Evolutionary conservation across 2,888 invertebrate species (phyloP).

Genomic region (Gastracanthus pulcherrimus): DNA sequence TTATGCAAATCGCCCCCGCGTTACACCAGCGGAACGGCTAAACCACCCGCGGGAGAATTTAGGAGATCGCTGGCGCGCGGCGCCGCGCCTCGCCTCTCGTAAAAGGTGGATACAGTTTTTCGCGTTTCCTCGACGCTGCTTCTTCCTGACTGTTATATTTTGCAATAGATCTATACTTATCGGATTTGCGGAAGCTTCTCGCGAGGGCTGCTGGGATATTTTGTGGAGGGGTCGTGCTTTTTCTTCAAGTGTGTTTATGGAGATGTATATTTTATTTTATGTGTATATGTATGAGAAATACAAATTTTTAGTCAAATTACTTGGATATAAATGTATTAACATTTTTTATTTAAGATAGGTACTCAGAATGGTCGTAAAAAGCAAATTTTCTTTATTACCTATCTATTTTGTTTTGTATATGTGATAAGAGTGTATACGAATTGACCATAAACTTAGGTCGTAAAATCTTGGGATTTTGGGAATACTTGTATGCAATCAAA

Average conservation of each 20-base stretch:
- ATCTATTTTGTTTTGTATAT: too few relatives aligned
- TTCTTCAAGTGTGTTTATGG: not conserved
- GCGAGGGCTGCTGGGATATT: too few relatives aligned
- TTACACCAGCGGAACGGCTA: constrained; percentile 11
- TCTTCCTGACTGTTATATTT: not conserved
- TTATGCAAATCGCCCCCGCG: constrained; percentile 33
- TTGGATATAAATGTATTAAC: too few relatives aligned
- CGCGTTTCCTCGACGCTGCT: not conserved
- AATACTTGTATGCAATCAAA: too few relatives aligned
- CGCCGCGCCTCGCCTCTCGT: not conserved
- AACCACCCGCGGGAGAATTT: constrained; percentile 2
- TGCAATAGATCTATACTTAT: not conserved
- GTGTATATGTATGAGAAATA: not conserved
- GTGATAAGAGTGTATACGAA: not conserved
- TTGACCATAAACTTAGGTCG: too few relatives aligned
- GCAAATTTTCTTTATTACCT: too few relatives aligned
- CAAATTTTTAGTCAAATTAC: not conserved
- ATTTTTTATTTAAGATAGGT: too few relatives aligned
- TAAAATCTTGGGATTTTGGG: too few relatives aligned
- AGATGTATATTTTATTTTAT: not conserved
- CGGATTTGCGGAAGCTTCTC: not conserved
- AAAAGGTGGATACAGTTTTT: constrained; percentile 14
- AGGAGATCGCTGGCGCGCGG: constrained; percentile 9
- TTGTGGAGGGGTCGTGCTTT: not conserved
- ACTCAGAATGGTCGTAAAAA: too few relatives aligned